Conservation (phyloP, 1,140 invertebrate species). For the Adelges cooleyi region DNA sequence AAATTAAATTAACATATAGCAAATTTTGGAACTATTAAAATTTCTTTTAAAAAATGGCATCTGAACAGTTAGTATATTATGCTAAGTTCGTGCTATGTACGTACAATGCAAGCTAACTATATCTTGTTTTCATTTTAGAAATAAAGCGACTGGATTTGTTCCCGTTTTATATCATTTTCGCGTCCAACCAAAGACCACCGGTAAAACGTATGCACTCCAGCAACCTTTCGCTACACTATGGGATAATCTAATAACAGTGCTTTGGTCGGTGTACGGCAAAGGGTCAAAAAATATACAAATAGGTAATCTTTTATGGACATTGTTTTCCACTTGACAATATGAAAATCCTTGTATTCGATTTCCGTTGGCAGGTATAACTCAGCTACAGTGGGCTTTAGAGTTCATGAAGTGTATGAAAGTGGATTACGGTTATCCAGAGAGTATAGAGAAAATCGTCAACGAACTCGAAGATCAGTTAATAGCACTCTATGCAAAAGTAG, state of each 20-base stretch:
- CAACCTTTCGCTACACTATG: neutral
- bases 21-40: too few relatives aligned
- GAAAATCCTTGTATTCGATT: neutral
- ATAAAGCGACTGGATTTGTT: neutral
- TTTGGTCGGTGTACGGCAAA: neutral
- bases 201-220: neutral
- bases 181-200: neutral
- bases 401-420: neutral
- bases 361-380: neutral
- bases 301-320: neutral
- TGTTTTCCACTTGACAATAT: neutral
- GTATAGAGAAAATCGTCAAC: neutral
- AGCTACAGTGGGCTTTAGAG: constrained; percentile 6
- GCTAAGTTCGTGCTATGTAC: too few relatives aligned
- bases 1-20: too few relatives aligned
- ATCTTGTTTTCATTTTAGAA: too few relatives aligned
- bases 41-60: too few relatives aligned
- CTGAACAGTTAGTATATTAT: too few relatives aligned
- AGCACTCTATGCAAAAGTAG: neutral
- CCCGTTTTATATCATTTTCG: neutral
- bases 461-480: neutral
- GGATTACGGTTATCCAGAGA: neutral
- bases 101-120: too few relatives aligned
- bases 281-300: neutral
- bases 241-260: neutral